phyloP scores from a whole-genome alignment of 2,113 vertebrate genomes.

The Lamprologus speciosus region DNA sequence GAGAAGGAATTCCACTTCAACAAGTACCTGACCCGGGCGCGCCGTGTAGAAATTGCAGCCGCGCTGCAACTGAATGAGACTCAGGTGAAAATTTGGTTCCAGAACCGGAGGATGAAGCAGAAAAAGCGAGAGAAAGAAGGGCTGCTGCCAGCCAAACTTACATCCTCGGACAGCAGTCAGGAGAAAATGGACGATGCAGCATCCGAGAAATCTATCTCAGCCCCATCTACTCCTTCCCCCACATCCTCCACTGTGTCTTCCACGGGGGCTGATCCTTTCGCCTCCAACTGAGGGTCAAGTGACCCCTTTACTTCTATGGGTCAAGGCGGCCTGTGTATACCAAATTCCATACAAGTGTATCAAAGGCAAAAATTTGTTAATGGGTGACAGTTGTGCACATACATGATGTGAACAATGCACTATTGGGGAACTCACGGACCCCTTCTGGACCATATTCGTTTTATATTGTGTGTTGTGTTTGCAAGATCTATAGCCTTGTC shows the following conservation, averaged over 20 bases:
- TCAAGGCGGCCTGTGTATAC: background rate
- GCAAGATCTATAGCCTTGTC: background rate
- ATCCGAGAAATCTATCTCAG: constrained; percentile 87
- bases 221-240: constrained; percentile 84
- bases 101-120: constrained; percentile 98
- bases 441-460: background rate
- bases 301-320: background rate
- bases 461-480: constrained; percentile 14
- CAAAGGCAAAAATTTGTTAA: constrained; percentile 1
- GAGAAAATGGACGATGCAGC: constrained; percentile 85
- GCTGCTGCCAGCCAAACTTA: constrained; percentile 76
- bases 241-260: constrained; percentile 74
- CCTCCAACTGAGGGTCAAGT: constrained; percentile 73
- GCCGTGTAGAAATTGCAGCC: constrained; percentile 93
- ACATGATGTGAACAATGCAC: constrained; percentile 4
- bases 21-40: constrained; percentile 93
- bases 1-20: constrained; percentile 99
- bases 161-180: constrained; percentile 71
- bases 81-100: constrained; percentile 99
- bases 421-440: constrained; percentile 14
- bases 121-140: constrained; percentile 98
- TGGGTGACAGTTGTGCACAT: background rate
- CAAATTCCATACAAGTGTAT: constrained; percentile 10
- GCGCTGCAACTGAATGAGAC: constrained; percentile 96
- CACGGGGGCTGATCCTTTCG: constrained; percentile 76